Evolutionary conservation across 2,888 invertebrate genomes (phyloP).

Genomic region (Lithophane ornitopus): DNA sequence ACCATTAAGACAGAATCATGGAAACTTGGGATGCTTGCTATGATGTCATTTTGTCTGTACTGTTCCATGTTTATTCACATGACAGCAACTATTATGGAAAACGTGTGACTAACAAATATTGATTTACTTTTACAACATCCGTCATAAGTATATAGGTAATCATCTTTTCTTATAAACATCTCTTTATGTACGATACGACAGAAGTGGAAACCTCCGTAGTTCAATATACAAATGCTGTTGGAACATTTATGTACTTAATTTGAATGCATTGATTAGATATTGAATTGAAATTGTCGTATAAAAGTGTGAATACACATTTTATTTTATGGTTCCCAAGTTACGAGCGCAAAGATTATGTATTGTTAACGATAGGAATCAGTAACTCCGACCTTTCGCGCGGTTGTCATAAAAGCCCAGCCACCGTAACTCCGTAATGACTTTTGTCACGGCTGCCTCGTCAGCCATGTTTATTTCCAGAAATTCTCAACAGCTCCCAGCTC

Average conservation of each 20-base stretch:
- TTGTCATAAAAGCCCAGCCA: slow-evolving; percentile 68
- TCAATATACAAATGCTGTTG: slow-evolving; percentile 37
- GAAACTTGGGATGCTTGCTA: slow-evolving; percentile 11
- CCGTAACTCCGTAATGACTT: slow-evolving; percentile 44
- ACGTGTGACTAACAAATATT: slow-evolving; percentile 28
- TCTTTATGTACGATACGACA: background rate
- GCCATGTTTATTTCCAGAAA: slow-evolving; percentile 43
- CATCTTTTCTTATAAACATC: slow-evolving; percentile 19
- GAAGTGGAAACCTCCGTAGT: slow-evolving; percentile 14
- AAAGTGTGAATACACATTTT: slow-evolving; percentile 51
- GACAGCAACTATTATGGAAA: slow-evolving; percentile 15
- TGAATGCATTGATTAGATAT: slow-evolving; percentile 44
- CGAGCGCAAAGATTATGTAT: slow-evolving; percentile 62
- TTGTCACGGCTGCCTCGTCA: slow-evolving; percentile 35
- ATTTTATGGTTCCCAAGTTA: slow-evolving; percentile 64
- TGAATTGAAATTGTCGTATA: slow-evolving; percentile 26
- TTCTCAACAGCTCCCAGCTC: slow-evolving; percentile 24
- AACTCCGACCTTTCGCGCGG: slow-evolving; percentile 67
- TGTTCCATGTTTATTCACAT: slow-evolving; percentile 15
- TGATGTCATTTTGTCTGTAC: slow-evolving; percentile 10
- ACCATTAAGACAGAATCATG: slow-evolving; percentile 37
- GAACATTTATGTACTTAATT: slow-evolving; percentile 30
- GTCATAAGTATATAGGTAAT: background rate
- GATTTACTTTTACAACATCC: slow-evolving; percentile 20
- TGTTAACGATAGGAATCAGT: slow-evolving; percentile 68